Evolutionary conservation across 2,113 vertebrate genomes (phyloP).

Genomic region (Boleophthalmus pectinirostris): DNA sequence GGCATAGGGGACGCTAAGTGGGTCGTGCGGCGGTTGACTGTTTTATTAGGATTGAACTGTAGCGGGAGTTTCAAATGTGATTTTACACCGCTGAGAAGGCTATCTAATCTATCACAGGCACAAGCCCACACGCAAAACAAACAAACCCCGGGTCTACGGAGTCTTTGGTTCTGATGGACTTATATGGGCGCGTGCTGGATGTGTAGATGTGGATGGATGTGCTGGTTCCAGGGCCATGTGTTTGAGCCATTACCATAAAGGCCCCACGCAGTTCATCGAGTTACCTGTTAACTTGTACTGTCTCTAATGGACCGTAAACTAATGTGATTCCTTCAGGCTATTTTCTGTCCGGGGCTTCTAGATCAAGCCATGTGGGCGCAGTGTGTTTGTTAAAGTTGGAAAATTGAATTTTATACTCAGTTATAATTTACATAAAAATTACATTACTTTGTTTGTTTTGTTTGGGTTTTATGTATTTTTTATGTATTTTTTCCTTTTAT

Average conservation of each 20-base stretch:
- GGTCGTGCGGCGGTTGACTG: slow-evolving; percentile 56
- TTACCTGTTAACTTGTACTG: not conserved
- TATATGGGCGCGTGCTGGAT: not conserved
- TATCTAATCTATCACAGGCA: slow-evolving; percentile 51
- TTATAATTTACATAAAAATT: not conserved
- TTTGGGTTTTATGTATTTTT: too few relatives aligned
- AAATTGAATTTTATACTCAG: not conserved
- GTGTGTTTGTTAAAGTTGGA: not conserved
- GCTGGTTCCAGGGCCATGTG: not conserved
- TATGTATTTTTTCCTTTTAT: too few relatives aligned
- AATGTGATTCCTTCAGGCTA: not conserved
- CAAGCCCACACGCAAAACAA: slow-evolving; percentile 26
- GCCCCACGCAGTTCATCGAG: not conserved
- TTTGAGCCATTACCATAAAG: not conserved
- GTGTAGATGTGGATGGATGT: not conserved
- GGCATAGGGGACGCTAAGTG: slow-evolving; percentile 59
- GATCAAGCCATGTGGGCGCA: not conserved
- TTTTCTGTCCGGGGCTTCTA: not conserved
- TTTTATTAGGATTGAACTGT: slow-evolving; percentile 69
- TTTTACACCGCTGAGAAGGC: slow-evolving; percentile 51
- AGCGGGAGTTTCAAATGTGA: slow-evolving; percentile 58
- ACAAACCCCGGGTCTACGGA: not conserved
- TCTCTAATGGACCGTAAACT: not conserved
- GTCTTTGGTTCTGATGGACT: not conserved
- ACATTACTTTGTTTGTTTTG: too few relatives aligned